phyloP scores from a whole-genome alignment of 2,888 invertebrate species.

The Eupithecia tripunctaria region DNA sequence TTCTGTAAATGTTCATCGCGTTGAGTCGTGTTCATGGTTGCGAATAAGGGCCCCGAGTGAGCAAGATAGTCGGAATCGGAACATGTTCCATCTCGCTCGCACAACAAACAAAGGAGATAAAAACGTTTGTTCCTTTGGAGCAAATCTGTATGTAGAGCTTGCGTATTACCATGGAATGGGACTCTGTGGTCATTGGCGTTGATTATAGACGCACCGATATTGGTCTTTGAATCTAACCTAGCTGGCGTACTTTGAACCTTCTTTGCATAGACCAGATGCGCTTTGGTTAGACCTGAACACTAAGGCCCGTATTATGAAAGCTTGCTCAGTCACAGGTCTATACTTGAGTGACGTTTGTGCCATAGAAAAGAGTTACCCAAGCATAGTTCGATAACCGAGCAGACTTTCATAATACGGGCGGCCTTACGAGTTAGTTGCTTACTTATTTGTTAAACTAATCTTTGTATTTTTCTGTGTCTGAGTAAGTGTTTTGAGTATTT shows the following conservation, averaged over 20 bases:
- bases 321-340: too few species aligned
- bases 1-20: background rate
- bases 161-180: conserved; percentile 48
- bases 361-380: too few species aligned
- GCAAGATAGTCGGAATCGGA: conserved; percentile 44
- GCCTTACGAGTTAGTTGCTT: background rate
- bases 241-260: conserved; percentile 4
- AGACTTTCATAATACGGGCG: too few species aligned
- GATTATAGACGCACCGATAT: conserved; percentile 1
- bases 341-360: too few species aligned
- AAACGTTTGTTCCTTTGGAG: conserved; percentile 52
- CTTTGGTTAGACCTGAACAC: background rate
- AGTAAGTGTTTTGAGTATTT: too few species aligned
- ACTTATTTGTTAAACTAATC: background rate
- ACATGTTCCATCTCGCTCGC: conserved; percentile 53
- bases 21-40: background rate
- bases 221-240: background rate
- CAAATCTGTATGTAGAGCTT: conserved; percentile 47
- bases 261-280: background rate
- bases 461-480: too few species aligned
- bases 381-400: too few species aligned
- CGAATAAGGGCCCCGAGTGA: conserved; percentile 30
- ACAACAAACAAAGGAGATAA: conserved; percentile 56
- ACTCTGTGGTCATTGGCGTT: conserved; percentile 1
- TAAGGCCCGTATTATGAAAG: too few species aligned